Evolutionary conservation across 2,113 vertebrate genomes (phyloP), one percentile per base, ranked within the genome.

Genomic region (Cygnus buccinator): DNA sequence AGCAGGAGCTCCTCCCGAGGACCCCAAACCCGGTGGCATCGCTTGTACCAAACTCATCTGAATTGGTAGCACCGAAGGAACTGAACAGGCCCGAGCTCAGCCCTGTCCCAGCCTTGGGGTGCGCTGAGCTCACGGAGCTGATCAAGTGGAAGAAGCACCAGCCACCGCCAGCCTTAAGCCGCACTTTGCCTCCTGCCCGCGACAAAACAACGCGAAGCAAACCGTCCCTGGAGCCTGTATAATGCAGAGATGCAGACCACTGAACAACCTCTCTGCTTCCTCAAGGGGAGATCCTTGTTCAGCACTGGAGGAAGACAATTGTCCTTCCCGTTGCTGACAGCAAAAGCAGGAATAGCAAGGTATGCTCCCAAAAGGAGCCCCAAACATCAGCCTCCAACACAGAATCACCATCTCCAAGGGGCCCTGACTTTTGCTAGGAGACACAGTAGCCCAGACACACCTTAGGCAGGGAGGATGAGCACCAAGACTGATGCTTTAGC

Each of bases 1-100:
- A 61, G 48, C 67, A 80, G 4, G 11, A 26, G 13, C n/a, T 73
- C 17, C 58, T 85, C 37, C 82, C 28, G 62, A 25, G 2, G 0
- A 66, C 23, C 0, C 1, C 3, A 1, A 19, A 31, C 33, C 16
- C 6, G 1, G 4, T 61, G 37, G 20, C 37, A 13, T 39, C 21
- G 6, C 28, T 41, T 33, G 28, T 26, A 61, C 19, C 13, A 18
- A 37, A 35, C 22, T 37, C 15, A 11, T n/a, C 57, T 52, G 35
- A 87, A 62, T 21, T 19, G 28, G 22, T 70, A 83, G 41, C 0
- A 0, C 33, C 54, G 84, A 80, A 66, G 29, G 29, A 80, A 80
- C 43, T 3, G n/a, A 65, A 73, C 9, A 81, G n/a, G 78, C 63
- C 67, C 12, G n/a, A 74, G 52, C 23, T 80, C 48, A 76, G 33